Percentiles rank a stretch among this genome's conserved stretches.
Evolutionary conservation across 2,113 vertebrate genomes (phyloP).

Genomic region (Coracopsis vasa): DNA sequence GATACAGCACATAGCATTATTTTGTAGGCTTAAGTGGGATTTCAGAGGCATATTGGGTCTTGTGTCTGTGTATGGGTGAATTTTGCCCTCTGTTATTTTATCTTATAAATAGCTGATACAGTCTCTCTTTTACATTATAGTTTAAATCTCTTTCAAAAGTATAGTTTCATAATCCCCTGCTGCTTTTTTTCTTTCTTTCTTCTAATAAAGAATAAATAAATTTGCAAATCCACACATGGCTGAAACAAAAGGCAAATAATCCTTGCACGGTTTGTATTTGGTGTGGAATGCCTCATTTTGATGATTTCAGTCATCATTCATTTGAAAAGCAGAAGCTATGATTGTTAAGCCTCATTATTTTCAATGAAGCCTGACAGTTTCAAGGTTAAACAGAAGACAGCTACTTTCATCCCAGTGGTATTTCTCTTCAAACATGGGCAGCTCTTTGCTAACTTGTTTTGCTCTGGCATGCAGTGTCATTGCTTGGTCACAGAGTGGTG

Average conservation of each 20-base stretch:
- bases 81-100: constrained; percentile 32
- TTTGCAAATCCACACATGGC: neutral
- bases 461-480: constrained; percentile 1
- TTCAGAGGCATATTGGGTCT: constrained; percentile 49
- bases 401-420: constrained; percentile 69
- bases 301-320: constrained; percentile 60
- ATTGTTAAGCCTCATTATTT: constrained; percentile 73
- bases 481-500: constrained; percentile 46
- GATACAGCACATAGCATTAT: constrained; percentile 38
- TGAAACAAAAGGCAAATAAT: constrained; percentile 53
- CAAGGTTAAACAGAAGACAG: constrained; percentile 73
- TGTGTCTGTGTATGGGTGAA: constrained; percentile 5
- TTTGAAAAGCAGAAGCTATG: constrained; percentile 58
- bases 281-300: constrained; percentile 47
- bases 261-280: neutral
- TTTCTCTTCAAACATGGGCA: constrained; percentile 60
- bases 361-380: constrained; percentile 71
- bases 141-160: constrained; percentile 27
- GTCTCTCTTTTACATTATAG: neutral
- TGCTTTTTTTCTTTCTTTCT: neutral
- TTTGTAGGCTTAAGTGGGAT: constrained; percentile 58
- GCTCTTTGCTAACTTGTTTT: neutral
- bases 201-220: constrained; percentile 34
- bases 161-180: neutral
- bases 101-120: constrained; percentile 20